A percentile compares a stretch with the other conserved stretches of the same genome.
Conservation (phyloP, 2,797 vertebrate genomes). For the Trematomus bernacchii region DNA sequence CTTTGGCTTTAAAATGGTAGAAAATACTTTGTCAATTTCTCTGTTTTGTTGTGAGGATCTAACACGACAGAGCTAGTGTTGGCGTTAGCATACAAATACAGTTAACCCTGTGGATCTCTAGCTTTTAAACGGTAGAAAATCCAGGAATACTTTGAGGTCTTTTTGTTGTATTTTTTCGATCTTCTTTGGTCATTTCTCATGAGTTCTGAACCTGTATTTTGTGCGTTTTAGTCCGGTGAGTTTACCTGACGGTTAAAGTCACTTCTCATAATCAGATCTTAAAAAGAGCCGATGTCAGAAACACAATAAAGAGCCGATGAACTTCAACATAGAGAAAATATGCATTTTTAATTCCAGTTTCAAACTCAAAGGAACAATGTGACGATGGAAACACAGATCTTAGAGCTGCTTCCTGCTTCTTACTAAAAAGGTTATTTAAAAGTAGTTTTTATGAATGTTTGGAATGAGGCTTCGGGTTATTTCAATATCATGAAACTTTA, state of each 20-base stretch:
- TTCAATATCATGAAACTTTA: too few relatives aligned
- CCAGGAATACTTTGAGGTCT: too few relatives aligned
- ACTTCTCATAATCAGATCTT: background rate
- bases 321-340: conserved; percentile 15
- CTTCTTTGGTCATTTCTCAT: background rate
- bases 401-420: too few relatives aligned
- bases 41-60: too few relatives aligned
- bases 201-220: background rate
- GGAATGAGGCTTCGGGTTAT: background rate
- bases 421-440: background rate
- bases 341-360: conserved; percentile 20
- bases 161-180: background rate
- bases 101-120: too few relatives aligned
- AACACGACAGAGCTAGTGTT: too few relatives aligned
- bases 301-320: background rate
- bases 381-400: background rate
- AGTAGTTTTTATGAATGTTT: background rate
- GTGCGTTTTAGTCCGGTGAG: background rate
- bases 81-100: too few relatives aligned
- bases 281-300: background rate
- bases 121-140: too few relatives aligned
- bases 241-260: background rate
- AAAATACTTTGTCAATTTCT: too few relatives aligned
- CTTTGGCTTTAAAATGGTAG: too few relatives aligned
- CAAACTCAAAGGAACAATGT: conserved; percentile 6